Conservation (phyloP, 2,888 invertebrate genomes). For the Melinopterus prodromus region DNA sequence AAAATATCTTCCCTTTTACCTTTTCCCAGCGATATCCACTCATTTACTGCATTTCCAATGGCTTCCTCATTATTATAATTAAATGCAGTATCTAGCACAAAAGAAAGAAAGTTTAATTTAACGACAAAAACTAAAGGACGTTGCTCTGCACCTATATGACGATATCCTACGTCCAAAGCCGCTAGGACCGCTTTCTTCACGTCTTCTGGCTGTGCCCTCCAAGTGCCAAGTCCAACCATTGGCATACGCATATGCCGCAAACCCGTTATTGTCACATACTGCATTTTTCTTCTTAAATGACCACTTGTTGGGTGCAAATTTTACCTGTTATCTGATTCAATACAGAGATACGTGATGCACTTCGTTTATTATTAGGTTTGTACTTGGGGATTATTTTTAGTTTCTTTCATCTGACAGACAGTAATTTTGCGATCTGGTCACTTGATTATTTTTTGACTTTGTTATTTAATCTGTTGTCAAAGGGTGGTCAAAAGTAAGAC, state of each 20-base stretch:
- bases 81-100: constrained; percentile 74
- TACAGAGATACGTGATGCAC: background rate
- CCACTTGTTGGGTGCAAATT: background rate
- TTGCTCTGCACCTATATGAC: constrained; percentile 64
- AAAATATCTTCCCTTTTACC: constrained; percentile 76
- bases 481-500: too few species aligned
- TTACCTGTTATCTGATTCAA: background rate
- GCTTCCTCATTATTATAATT: constrained; percentile 82
- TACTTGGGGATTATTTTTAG: background rate
- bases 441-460: background rate
- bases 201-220: constrained; percentile 74
- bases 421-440: background rate
- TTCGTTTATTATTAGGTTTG: background rate
- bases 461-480: background rate
- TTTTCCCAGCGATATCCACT: constrained; percentile 70
- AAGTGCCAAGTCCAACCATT: constrained; percentile 76
- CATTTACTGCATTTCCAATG: constrained; percentile 73
- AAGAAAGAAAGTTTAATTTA: background rate
- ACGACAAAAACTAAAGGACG: background rate
- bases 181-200: constrained; percentile 69
- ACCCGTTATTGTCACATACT: constrained; percentile 61
- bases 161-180: constrained; percentile 76
- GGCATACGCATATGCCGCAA: constrained; percentile 69
- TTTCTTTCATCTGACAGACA: background rate
- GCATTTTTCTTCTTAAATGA: constrained; percentile 53